These are phyloP conservation scores for Heterodera filipjevi DNA, from an alignment of 2,888 invertebrate genomes.

Conservation along the genomic window DNA sequence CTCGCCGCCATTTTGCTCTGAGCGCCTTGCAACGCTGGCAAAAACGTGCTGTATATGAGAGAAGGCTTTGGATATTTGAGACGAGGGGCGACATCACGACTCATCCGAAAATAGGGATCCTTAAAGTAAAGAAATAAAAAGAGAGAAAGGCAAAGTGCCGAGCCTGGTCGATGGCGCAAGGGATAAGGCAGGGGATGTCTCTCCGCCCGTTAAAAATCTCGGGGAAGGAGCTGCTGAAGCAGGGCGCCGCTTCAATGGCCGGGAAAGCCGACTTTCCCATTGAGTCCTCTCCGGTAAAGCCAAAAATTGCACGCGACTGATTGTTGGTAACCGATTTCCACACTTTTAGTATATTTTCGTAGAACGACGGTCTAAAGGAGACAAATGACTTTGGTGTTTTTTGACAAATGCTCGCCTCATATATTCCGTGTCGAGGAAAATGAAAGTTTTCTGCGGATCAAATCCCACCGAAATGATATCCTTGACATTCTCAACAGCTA, in stretches of 20 bases:
- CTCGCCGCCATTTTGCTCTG: conserved; percentile 98
- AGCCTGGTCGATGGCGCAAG: conserved; percentile 96
- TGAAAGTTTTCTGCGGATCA: conserved; percentile 89
- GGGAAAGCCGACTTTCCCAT: conserved; percentile 92
- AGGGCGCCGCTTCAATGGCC: conserved; percentile 91
- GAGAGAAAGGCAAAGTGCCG: background rate
- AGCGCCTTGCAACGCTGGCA: conserved; percentile 92
- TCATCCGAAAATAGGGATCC: conserved; percentile 99
- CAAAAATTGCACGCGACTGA: conserved; percentile 96
- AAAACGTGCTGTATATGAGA: conserved; percentile 79
- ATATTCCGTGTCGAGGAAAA: conserved; percentile 90
- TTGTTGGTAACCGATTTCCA: conserved; percentile 94
- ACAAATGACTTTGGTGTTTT: too few relatives aligned
- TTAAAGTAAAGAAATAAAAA: conserved; percentile 53
- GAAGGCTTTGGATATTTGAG: conserved; percentile 86
- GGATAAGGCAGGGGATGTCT: conserved; percentile 82
- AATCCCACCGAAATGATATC: conserved; percentile 98
- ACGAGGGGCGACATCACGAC: conserved; percentile 92
- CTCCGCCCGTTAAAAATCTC: conserved; percentile 71
- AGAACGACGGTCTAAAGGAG: conserved; percentile 82
- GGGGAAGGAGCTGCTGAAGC: conserved; percentile 67
- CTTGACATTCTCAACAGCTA: conserved; percentile 89
- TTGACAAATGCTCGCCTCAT: conserved; percentile 76
- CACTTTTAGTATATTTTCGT: conserved; percentile 86
- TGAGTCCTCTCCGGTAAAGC: conserved; percentile 90